Percentiles rank a stretch among this genome's conserved stretches.
Evolutionary conservation across 2,113 vertebrate species (phyloP).

Genomic region (Polypterus senegalus): DNA sequence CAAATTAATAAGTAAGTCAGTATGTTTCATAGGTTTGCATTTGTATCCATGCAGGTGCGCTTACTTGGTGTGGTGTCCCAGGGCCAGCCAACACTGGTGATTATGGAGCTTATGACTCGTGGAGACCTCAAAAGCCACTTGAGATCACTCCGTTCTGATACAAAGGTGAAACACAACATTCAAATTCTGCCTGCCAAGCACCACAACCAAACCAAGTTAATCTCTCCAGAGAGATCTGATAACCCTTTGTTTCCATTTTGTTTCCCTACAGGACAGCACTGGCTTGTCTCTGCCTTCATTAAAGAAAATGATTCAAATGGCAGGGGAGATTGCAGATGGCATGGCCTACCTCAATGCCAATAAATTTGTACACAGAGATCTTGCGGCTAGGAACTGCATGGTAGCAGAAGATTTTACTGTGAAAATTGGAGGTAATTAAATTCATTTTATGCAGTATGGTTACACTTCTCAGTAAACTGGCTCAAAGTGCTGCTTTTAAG

Average conservation of each 20-base stretch:
- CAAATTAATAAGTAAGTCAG: too few species aligned
- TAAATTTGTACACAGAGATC: slow-evolving; percentile 94
- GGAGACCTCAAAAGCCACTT: slow-evolving; percentile 95
- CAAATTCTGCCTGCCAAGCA: not conserved
- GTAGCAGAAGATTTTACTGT: slow-evolving; percentile 94
- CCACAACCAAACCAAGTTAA: not conserved
- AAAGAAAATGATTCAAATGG: slow-evolving; percentile 98
- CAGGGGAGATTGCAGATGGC: slow-evolving; percentile 90
- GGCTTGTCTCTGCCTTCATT: slow-evolving; percentile 73
- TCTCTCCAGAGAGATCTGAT: too few species aligned
- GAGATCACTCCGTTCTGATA: slow-evolving; percentile 76
- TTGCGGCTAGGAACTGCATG: slow-evolving; percentile 97
- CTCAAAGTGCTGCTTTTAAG: too few species aligned
- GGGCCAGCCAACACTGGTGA: slow-evolving; percentile 93
- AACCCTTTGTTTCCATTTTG: not conserved
- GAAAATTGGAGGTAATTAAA: slow-evolving; percentile 81
- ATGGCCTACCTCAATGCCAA: slow-evolving; percentile 98
- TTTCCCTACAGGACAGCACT: slow-evolving; percentile 55
- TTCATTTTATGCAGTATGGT: too few species aligned
- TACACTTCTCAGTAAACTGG: too few species aligned
- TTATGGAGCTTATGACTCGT: slow-evolving; percentile 97
- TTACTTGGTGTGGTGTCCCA: slow-evolving; percentile 94
- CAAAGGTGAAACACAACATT: slow-evolving; percentile 48
- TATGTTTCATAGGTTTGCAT: not conserved
- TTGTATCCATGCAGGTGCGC: slow-evolving; percentile 59